Conservation (phyloP, 1,140 invertebrate species). For the Diachasmimorpha longicaudata region DNA sequence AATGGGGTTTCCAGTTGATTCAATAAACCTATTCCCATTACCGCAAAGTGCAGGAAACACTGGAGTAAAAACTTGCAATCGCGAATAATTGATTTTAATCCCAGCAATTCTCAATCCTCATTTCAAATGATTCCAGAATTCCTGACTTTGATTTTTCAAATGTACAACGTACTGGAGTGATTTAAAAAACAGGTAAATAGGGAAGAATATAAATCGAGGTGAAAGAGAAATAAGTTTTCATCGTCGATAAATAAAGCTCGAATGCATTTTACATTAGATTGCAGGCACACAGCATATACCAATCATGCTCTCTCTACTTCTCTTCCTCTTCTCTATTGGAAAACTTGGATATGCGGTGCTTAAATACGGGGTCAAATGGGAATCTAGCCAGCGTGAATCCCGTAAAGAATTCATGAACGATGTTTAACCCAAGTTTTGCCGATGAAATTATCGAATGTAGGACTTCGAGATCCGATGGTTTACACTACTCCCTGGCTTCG, state of each 20-base stretch:
- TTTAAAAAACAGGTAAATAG: not conserved
- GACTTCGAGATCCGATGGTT: not conserved
- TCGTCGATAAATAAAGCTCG: not conserved
- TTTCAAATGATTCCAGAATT: not conserved
- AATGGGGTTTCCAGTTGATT: not conserved
- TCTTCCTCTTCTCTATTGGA: no score
- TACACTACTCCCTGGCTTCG: not conserved
- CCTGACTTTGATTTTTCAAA: not conserved
- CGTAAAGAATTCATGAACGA: not conserved
- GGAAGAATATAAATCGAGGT: no score
- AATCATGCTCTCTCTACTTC: not conserved
- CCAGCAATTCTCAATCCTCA: not conserved
- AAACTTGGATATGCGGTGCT: not conserved
- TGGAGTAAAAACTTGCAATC: not conserved
- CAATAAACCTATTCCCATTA: not conserved
- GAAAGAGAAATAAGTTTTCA: not conserved
- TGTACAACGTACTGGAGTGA: not conserved
- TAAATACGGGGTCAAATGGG: not conserved
- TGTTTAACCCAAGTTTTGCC: not conserved
- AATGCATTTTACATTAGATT: not conserved
- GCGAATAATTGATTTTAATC: not conserved
- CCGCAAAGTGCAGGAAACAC: not conserved
- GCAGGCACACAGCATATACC: not conserved
- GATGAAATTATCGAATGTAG: not conserved
- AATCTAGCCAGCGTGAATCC: not conserved